Evolutionary conservation across 2,888 invertebrate species (phyloP).

Genomic region (Hirtodrosophila cameraria): DNA sequence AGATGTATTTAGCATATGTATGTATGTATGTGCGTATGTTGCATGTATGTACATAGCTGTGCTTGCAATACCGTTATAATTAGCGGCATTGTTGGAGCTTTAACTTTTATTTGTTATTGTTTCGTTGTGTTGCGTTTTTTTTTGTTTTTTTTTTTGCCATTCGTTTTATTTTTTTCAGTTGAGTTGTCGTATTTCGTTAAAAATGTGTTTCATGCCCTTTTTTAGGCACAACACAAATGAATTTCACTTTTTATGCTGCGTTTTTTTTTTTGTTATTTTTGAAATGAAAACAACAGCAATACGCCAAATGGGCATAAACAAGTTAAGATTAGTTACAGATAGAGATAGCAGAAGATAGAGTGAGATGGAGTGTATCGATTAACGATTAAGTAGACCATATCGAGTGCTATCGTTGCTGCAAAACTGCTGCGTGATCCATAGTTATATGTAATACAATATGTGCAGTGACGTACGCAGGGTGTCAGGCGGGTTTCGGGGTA

Average conservation of each 20-base stretch:
- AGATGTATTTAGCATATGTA: constrained; percentile 24
- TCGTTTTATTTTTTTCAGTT: constrained; percentile 21
- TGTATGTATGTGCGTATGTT: constrained; percentile 1
- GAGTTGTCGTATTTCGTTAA: constrained; percentile 19
- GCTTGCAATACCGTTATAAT: constrained; percentile 41
- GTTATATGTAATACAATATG: neutral
- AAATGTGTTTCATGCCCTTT: constrained; percentile 56
- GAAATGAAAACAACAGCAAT: constrained; percentile 18
- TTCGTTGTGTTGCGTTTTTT: neutral
- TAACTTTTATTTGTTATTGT: constrained; percentile 14
- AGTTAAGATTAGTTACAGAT: neutral
- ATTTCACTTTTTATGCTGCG: constrained; percentile 57
- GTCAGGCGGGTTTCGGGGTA: no score
- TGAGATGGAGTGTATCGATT: constrained; percentile 1
- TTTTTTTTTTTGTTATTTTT: no score
- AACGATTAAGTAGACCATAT: constrained; percentile 19
- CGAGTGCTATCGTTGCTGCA: constrained; percentile 25
- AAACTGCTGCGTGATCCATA: constrained; percentile 25
- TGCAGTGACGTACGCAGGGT: constrained; percentile 3
- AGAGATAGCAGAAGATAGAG: constrained; percentile 1
- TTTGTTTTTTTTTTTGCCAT: constrained; percentile 17
- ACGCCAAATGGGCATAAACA: constrained; percentile 7
- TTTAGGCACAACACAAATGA: constrained; percentile 46
- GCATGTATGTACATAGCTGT: constrained; percentile 5
- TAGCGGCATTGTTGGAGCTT: constrained; percentile 37